Base-by-base conservation (phyloP, 2,888 invertebrate genomes). In the Drosophila trichaetosa region DNA sequence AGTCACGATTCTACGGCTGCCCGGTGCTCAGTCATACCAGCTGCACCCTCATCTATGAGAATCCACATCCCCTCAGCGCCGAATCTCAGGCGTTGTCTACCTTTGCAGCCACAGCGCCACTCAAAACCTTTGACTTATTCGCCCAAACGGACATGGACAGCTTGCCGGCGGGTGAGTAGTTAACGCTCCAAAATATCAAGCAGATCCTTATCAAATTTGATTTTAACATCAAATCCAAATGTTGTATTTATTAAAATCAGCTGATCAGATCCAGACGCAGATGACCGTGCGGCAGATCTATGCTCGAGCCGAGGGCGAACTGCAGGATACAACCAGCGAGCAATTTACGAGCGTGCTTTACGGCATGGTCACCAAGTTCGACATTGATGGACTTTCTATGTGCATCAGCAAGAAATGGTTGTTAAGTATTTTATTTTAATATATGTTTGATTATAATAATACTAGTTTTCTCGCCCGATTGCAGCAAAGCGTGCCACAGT, bases 311-410 rank as follows among this genome's bases (percentile, higher is more conserved):
- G 93, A 93, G 80, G 78, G 93, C 86, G 68, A 94, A 90, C 82
- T 91, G 90, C 78, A 76, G 38, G 63, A 92, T 91, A 53, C 64
- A 1, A 91, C 92, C 57, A 93, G 93, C 67, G 93, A 94, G 21
- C 95, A 96, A 40, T 96, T 97, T 90, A 95, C 96, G n/a, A 95
- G 95, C 2, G 93, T 96, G 5, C 91, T 97, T 10, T 95, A 95
- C 85, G 96, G 95, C 0, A 91, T 95, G 59, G 93, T 97, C 13
- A 95, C 95, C 2, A 94, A 95, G 56, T 94, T 97, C n/a, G 96
- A 97, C 91, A 93, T 97, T 59, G 96, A 96, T 76, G 95, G 95
- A 0, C 91, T 94, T 4, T 75, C 79, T 13, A 80, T 82, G 24
- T 79, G 93, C 34, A 80, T 93, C 27, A 86, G 91, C 46, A 93